Evolutionary conservation across 2,888 invertebrate species (phyloP), one percentile per base, ranked within the genome.

Genomic region (Cenopis cana): DNA sequence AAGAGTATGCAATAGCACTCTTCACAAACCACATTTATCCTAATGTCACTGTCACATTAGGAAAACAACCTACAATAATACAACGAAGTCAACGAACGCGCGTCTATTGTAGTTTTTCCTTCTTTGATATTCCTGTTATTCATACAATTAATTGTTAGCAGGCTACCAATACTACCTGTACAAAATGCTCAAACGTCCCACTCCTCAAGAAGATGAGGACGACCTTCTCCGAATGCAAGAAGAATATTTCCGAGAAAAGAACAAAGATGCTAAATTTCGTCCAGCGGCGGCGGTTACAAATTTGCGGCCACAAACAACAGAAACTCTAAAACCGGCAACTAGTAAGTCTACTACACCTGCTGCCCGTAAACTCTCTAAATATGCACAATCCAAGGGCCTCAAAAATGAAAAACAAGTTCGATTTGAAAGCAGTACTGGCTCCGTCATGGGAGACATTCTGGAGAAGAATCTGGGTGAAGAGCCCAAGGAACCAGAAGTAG

Each of bases 201-300:
- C 95, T 81, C 94, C 94, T 2, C 94, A 94, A 6, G 97, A 97
- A 83, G 94, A 93, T 54, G 97, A 97, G 78, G 95, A 96, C 17
- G 97, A 97, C 81, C 93, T 97, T 49, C 89, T 97, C 20, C 94
- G 94, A 70, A 95, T 96, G 94, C 97, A 97, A 83, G 94, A 95
- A 77, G 95, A 96, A 75, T 97, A 96, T 82, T 83, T 95, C 20
- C 90, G 85, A 52, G 93, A 95, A 75, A 94, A 94, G 73, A 82
- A 84, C 11, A 93, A 94, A 73, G 94, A 94, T 76, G 91, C 93
- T 33, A 89, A 89, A 60, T 85, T 95, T 66, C 90, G 94, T 72
- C 95, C 96, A 2, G 94, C 96, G 0, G 96, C 96, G 0, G 94
- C 94, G 80, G 93, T 95, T 14, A 88, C 94, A 73, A 90, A 94